A percentile compares a stretch with the other conserved stretches of the same genome.
Evolutionary conservation across 2,797 vertebrate genomes (phyloP).

Genomic region (Oryzias dopingdopingensis): DNA sequence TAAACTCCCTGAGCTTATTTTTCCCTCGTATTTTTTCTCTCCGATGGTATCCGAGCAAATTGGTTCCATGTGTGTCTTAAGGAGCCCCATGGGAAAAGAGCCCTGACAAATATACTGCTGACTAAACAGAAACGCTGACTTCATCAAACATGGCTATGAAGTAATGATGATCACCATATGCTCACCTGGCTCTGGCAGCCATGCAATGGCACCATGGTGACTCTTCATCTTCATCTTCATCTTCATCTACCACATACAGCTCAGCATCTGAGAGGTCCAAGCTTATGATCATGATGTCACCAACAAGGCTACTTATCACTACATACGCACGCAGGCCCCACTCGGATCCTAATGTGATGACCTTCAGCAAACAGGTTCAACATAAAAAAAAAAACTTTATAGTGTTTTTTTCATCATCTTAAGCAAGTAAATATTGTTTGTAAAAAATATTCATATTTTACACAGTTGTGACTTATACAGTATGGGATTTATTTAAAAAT

Average conservation of each 20-base stretch:
- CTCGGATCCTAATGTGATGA: no score
- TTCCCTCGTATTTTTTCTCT: constrained; percentile 41
- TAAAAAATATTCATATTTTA: no score
- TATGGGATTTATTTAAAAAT: no score
- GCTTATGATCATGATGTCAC: no score
- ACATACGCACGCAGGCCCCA: no score
- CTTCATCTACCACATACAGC: constrained; percentile 35
- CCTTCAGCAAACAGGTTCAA: no score
- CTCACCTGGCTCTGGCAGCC: constrained; percentile 53
- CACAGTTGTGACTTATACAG: no score
- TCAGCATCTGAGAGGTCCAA: no score
- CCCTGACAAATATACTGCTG: constrained; percentile 69
- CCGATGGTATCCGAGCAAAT: constrained; percentile 69
- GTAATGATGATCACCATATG: constrained; percentile 65
- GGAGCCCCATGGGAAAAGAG: constrained; percentile 62
- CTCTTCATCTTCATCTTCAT: constrained; percentile 51
- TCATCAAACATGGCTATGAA: constrained; percentile 59
- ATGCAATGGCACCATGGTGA: constrained; percentile 40
- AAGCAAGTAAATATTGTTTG: no score
- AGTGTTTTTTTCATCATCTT: no score
- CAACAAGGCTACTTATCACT: no score
- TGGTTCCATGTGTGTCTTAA: constrained; percentile 72
- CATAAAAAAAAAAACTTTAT: no score
- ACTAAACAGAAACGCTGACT: constrained; percentile 71
- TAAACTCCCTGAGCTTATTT: constrained; percentile 40